phyloP scores from a whole-genome alignment of 2,888 invertebrate species.

The Sarcophaga variegata region DNA sequence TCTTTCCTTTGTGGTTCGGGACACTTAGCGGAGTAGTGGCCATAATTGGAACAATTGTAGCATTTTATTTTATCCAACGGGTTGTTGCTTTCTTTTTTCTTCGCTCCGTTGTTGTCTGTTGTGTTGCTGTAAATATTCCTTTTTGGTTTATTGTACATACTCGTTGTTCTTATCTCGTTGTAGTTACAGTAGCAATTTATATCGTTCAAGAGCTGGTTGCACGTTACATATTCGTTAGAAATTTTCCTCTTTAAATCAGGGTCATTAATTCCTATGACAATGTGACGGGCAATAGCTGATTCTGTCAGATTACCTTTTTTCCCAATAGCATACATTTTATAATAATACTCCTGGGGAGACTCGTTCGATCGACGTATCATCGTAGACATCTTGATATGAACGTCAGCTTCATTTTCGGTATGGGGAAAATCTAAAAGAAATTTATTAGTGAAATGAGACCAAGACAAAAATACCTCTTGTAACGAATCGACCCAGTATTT shows the following conservation, averaged over 20 bases:
- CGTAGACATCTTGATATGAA: constrained; percentile 21
- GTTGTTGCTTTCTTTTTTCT: no score
- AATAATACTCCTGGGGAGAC: constrained; percentile 18
- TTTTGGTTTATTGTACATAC: constrained; percentile 11
- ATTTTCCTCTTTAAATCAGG: constrained; percentile 37
- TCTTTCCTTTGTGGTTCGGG: constrained; percentile 43
- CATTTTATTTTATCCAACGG: no score
- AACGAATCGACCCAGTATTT: constrained; percentile 52
- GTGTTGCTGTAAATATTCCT: neutral
- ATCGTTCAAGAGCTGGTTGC: constrained; percentile 3
- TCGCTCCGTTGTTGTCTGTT: neutral
- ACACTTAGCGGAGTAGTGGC: constrained; percentile 6
- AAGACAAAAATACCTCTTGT: constrained; percentile 27
- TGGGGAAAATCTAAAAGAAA: constrained; percentile 36
- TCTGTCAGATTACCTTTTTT: constrained; percentile 43
- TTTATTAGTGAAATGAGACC: constrained; percentile 27
- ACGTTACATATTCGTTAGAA: constrained; percentile 41
- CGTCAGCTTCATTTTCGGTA: constrained; percentile 1
- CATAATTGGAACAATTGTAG: neutral
- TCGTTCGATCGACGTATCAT: constrained; percentile 30
- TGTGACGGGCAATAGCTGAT: constrained; percentile 47
- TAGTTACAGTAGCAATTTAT: constrained; percentile 30
- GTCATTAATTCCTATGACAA: constrained; percentile 53
- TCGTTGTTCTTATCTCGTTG: constrained; percentile 9
- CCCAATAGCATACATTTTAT: constrained; percentile 54